Percentiles rank a stretch among this genome's conserved stretches.
These are phyloP conservation scores for Limonius californicus DNA, from an alignment of 1,140 invertebrate genomes.

Conservation along the genomic window DNA sequence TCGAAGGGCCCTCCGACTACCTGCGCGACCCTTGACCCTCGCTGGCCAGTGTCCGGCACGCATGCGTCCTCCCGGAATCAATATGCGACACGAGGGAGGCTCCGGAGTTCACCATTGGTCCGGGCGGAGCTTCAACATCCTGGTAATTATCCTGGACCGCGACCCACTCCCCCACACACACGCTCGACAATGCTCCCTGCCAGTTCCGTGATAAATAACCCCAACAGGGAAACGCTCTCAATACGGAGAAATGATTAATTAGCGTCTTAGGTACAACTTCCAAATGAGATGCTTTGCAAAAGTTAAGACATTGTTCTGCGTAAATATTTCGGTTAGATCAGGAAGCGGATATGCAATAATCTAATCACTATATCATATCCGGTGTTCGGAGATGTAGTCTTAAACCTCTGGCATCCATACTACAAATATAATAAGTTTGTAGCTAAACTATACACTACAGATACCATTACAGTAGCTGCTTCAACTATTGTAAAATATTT, in stretches of 20 bases:
- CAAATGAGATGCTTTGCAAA: conserved; percentile 11
- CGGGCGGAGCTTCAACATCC: conserved; percentile 40
- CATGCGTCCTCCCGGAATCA: conserved; percentile 31
- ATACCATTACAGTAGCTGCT: no score
- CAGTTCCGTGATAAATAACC: conserved; percentile 39
- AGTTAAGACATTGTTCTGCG: conserved; percentile 6
- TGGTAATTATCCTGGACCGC: conserved; percentile 45
- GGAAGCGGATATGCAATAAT: not conserved
- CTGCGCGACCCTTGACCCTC: conserved; percentile 24
- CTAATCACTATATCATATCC: no score
- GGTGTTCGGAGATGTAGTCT: no score
- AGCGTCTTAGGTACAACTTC: conserved; percentile 30
- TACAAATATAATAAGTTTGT: no score
- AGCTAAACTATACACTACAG: no score
- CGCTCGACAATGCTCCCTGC: conserved; percentile 28
- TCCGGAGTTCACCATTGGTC: conserved; percentile 33
- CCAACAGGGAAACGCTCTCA: conserved; percentile 45
- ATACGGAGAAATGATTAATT: conserved; percentile 47
- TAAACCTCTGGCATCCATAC: no score
- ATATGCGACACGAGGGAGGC: conserved; percentile 22
- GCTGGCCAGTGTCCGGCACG: conserved; percentile 37
- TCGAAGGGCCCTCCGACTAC: not conserved
- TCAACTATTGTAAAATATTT: no score
- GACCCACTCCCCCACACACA: conserved; percentile 28
- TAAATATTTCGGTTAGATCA: not conserved